A percentile compares a stretch with the other conserved stretches of the same genome.
phyloP scores from a whole-genome alignment of 35 echinoderm and acorn worm genomes.

The Diadema setosum region DNA sequence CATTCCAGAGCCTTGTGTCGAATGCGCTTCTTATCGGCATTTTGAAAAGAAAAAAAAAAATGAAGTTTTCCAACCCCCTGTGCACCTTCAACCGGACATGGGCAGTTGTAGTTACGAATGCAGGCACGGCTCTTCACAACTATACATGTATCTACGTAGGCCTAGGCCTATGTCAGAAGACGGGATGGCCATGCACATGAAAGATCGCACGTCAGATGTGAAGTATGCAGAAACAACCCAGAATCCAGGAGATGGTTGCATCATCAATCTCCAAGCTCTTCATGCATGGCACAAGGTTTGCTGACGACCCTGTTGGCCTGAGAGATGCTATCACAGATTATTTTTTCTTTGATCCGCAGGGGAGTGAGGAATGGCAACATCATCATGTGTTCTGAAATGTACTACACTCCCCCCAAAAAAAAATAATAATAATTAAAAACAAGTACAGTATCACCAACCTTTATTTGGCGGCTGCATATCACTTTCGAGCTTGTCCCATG shows the following conservation, averaged over 20 bases:
- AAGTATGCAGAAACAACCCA: slow-evolving; percentile 18
- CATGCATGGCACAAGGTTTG: slow-evolving; percentile 32
- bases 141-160: too few species aligned
- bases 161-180: slow-evolving; percentile 35
- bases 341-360: slow-evolving; percentile 30
- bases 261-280: slow-evolving; percentile 22
- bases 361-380: slow-evolving; percentile 29
- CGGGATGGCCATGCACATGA: slow-evolving; percentile 47
- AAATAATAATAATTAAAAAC: slow-evolving; percentile 31
- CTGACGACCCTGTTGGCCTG: slow-evolving; percentile 19
- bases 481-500: slow-evolving; percentile 47
- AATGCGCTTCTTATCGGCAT: slow-evolving; percentile 65
- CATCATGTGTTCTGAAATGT: slow-evolving; percentile 41
- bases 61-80: slow-evolving; percentile 26
- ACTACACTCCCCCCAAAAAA: slow-evolving; percentile 1
- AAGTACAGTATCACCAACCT: slow-evolving; percentile 20
- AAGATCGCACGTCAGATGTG: slow-evolving; percentile 35
- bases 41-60: slow-evolving; percentile 23
- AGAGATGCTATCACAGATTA: slow-evolving; percentile 43
- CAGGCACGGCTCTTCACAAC: slow-evolving; percentile 41
- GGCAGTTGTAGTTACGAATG: slow-evolving; percentile 39
- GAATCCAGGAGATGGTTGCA: slow-evolving; percentile 21
- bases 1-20: slow-evolving; percentile 49
- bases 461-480: slow-evolving; percentile 25
- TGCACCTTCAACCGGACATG: slow-evolving; percentile 26